Conservation (phyloP, 2,888 invertebrate genomes). For the Ephialtes manifestator region DNA sequence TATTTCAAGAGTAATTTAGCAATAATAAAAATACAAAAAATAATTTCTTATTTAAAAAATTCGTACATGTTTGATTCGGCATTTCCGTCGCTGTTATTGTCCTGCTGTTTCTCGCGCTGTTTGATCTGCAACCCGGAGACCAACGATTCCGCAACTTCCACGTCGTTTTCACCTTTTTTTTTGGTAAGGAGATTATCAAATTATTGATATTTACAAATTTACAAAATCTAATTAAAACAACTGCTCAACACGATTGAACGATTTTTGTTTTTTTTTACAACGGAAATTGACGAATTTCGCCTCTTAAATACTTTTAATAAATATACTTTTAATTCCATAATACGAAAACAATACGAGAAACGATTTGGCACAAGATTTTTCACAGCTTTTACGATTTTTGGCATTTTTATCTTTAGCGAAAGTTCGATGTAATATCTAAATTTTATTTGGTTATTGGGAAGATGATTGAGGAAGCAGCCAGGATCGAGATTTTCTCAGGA, state of each 20-base stretch:
- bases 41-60: slow-evolving; percentile 41
- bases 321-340: slow-evolving; percentile 5
- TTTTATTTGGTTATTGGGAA: not conserved
- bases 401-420: not conserved
- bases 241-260: not conserved
- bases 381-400: slow-evolving; percentile 19
- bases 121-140: slow-evolving; percentile 80
- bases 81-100: slow-evolving; percentile 73
- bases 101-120: slow-evolving; percentile 65
- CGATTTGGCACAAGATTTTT: slow-evolving; percentile 15
- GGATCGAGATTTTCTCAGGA: slow-evolving; percentile 46
- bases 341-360: slow-evolving; percentile 22
- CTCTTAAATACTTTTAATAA: not conserved
- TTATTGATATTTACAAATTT: not conserved
- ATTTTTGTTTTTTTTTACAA: not conserved
- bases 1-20: too few species aligned
- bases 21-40: not conserved
- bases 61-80: slow-evolving; percentile 77
- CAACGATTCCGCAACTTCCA: slow-evolving; percentile 88
- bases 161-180: slow-evolving; percentile 90
- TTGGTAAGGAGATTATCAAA: not conserved
- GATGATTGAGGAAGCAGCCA: not conserved
- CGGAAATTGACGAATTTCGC: not conserved
- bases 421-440: not conserved
- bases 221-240: not conserved